Conservation (phyloP, 92 coral and sea anemone genomes). For the Zoanthus sociatus region DNA sequence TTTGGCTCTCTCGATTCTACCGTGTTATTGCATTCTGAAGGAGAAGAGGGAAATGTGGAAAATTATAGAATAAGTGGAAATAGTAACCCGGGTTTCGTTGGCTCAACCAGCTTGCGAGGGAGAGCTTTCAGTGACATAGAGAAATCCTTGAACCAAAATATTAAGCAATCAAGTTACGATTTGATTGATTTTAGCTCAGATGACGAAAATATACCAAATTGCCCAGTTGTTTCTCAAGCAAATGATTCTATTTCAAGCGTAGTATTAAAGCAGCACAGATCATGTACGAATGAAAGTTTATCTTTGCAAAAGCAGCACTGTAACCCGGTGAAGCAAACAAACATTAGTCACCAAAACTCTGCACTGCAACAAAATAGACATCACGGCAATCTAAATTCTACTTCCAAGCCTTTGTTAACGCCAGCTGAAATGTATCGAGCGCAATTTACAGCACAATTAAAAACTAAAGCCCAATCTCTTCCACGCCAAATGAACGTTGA, state of each 20-base stretch:
- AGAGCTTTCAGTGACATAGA: slow-evolving; percentile 3
- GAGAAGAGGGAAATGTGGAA: slow-evolving; percentile 18
- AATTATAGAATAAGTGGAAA: not conserved
- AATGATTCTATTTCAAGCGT: not conserved
- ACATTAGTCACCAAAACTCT: not conserved
- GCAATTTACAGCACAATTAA: not conserved
- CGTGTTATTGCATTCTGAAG: slow-evolving; percentile 39
- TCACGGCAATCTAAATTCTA: not conserved
- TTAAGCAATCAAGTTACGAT: not conserved
- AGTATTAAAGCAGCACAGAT: not conserved
- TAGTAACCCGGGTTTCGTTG: slow-evolving; percentile 24
- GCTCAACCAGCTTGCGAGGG: slow-evolving; percentile 19
- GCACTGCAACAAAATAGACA: not conserved
- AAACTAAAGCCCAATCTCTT: slow-evolving; percentile 25
- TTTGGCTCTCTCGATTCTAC: slow-evolving; percentile 75
- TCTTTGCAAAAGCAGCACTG: not conserved
- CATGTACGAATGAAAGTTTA: not conserved
- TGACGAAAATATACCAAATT: slow-evolving; percentile 8
- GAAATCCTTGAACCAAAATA: not conserved
- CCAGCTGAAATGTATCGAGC: slow-evolving; percentile 45
- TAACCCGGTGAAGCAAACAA: not conserved
- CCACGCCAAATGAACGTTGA: slow-evolving; percentile 36
- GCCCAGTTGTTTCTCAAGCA: not conserved
- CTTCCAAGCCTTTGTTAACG: slow-evolving; percentile 11
- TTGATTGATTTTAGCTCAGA: slow-evolving; percentile 45